Evolutionary conservation across 1,140 invertebrate genomes (phyloP).

Genomic region (Lucilia cuprina): DNA sequence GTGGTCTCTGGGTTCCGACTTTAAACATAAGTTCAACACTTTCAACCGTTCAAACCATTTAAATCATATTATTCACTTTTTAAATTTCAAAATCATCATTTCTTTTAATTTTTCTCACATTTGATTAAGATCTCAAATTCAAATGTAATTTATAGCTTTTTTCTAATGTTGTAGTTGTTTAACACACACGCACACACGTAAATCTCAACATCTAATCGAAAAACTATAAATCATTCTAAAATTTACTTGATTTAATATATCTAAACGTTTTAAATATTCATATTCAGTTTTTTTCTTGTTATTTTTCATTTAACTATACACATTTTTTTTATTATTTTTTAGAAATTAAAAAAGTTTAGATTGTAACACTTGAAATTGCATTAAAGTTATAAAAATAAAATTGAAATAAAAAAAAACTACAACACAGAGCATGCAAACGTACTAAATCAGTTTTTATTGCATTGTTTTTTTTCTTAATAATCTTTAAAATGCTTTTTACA

Average conservation of each 20-base stretch:
- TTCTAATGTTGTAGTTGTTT: neutral
- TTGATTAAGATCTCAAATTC: neutral
- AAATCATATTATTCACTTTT: too few relatives aligned
- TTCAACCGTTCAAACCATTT: too few relatives aligned
- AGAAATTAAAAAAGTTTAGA: neutral
- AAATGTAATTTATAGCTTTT: neutral
- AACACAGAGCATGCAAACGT: neutral
- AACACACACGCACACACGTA: neutral
- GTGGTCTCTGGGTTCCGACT: too few relatives aligned
- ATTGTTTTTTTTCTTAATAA: neutral
- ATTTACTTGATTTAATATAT: neutral
- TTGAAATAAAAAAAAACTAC: neutral
- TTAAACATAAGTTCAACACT: too few relatives aligned
- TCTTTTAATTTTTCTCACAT: neutral
- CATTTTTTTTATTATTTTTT: neutral
- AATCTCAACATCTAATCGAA: neutral
- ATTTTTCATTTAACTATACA: too few relatives aligned
- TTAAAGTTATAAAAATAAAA: neutral
- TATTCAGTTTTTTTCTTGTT: neutral
- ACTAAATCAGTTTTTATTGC: neutral
- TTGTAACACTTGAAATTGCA: conserved; percentile 11
- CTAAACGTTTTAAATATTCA: neutral
- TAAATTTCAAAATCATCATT: neutral
- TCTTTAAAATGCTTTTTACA: neutral
- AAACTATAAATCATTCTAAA: neutral